phyloP scores from a whole-genome alignment of 2,113 vertebrate genomes.

The Triplophysa tibetana region DNA sequence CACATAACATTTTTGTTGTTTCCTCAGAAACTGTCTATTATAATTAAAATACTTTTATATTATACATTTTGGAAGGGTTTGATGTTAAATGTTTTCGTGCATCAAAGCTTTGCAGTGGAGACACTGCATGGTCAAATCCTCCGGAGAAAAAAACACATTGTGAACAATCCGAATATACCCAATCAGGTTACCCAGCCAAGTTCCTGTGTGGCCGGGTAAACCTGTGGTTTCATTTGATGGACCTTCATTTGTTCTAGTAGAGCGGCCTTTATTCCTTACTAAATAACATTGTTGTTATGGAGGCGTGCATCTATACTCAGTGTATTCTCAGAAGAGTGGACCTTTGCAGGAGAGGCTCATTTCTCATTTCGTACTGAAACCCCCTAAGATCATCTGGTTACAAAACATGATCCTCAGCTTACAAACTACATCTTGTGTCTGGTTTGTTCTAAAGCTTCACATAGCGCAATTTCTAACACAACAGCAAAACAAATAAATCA shows the following conservation, averaged over 20 bases:
- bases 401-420: conserved; percentile 6
- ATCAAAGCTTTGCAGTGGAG: not conserved
- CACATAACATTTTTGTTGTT: too few species aligned
- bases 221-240: not conserved
- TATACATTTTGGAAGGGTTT: too few species aligned
- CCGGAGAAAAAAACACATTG: not conserved
- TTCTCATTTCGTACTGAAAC: conserved; percentile 8
- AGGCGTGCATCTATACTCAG: not conserved
- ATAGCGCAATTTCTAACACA: not conserved
- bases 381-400: not conserved
- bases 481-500: too few species aligned
- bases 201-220: not conserved
- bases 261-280: conserved; percentile 8
- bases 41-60: too few species aligned
- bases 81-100: too few species aligned
- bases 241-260: conserved; percentile 22
- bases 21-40: too few species aligned
- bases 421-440: not conserved
- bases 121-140: not conserved
- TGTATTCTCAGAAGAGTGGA: not conserved
- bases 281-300: conserved; percentile 8
- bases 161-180: not conserved
- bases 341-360: not conserved
- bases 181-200: not conserved
- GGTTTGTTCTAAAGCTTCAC: not conserved